phyloP scores from a whole-genome alignment of 2,113 vertebrate species.

The Miniopterus natalensis region DNA sequence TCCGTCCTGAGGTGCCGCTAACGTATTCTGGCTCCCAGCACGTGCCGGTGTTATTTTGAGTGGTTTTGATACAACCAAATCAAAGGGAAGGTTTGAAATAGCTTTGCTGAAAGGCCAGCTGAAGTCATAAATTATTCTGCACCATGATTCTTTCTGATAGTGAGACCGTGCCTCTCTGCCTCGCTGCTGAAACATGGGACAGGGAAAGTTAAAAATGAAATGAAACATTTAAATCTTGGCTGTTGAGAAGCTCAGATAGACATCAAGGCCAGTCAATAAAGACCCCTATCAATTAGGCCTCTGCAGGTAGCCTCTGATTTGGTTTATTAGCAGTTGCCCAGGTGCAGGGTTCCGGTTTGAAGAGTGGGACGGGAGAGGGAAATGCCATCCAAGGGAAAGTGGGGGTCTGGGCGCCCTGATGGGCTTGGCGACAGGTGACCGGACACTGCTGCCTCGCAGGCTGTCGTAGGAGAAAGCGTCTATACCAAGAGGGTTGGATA shows the following conservation, averaged over 20 bases:
- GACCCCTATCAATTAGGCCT: slow-evolving; percentile 87
- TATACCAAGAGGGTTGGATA: background rate
- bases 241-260: slow-evolving; percentile 87
- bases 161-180: slow-evolving; percentile 89
- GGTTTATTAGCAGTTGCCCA: slow-evolving; percentile 85
- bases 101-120: slow-evolving; percentile 90
- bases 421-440: background rate
- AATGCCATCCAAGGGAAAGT: slow-evolving; percentile 50
- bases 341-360: slow-evolving; percentile 66
- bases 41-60: slow-evolving; percentile 88
- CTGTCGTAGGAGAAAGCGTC: background rate
- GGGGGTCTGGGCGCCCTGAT: slow-evolving; percentile 44
- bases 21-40: slow-evolving; percentile 85
- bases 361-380: slow-evolving; percentile 74
- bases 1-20: slow-evolving; percentile 81
- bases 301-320: slow-evolving; percentile 79
- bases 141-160: slow-evolving; percentile 89
- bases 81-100: slow-evolving; percentile 90
- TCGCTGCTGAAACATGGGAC: slow-evolving; percentile 88
- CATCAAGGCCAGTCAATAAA: slow-evolving; percentile 88
- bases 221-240: slow-evolving; percentile 89
- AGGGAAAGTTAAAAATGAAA: slow-evolving; percentile 91
- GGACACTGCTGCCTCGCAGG: background rate
- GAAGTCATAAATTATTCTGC: slow-evolving; percentile 91
- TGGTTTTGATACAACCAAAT: slow-evolving; percentile 90